Percentiles rank a stretch among this genome's conserved stretches.
Conservation (phyloP, 2,113 vertebrate genomes). For the Eurypyga helias region DNA sequence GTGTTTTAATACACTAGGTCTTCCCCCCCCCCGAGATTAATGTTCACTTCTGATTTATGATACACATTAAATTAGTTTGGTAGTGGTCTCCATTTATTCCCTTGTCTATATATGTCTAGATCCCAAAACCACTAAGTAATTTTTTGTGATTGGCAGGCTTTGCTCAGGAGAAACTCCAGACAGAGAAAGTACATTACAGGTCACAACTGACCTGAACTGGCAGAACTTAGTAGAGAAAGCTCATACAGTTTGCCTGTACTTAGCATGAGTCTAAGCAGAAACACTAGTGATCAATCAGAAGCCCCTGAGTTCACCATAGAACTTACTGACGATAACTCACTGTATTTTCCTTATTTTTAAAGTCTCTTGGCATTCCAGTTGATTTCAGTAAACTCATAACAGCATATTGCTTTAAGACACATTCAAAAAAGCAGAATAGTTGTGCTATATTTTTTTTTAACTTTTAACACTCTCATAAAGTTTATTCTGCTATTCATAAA, state of each 20-base stretch:
- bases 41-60: constrained; percentile 38
- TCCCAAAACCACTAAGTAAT: constrained; percentile 64
- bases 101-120: neutral
- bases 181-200: neutral
- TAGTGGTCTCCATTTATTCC: constrained; percentile 22
- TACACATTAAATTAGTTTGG: constrained; percentile 37
- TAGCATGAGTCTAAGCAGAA: neutral
- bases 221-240: neutral
- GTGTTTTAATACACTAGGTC: neutral
- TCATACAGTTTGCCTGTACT: neutral
- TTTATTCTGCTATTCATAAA: neutral
- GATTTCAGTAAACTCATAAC: neutral
- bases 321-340: neutral
- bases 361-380: neutral
- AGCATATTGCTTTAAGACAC: neutral
- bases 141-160: constrained; percentile 32
- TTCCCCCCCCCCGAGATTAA: neutral
- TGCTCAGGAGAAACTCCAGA: neutral
- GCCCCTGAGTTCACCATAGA: neutral
- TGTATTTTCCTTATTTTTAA: neutral
- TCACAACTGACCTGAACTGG: neutral
- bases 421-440: neutral
- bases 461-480: neutral
- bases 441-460: too few species aligned
- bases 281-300: neutral